Percentiles rank a stretch among this genome's conserved stretches.
Conservation (phyloP, 2,888 invertebrate species). For the Odontomyia ornata region DNA sequence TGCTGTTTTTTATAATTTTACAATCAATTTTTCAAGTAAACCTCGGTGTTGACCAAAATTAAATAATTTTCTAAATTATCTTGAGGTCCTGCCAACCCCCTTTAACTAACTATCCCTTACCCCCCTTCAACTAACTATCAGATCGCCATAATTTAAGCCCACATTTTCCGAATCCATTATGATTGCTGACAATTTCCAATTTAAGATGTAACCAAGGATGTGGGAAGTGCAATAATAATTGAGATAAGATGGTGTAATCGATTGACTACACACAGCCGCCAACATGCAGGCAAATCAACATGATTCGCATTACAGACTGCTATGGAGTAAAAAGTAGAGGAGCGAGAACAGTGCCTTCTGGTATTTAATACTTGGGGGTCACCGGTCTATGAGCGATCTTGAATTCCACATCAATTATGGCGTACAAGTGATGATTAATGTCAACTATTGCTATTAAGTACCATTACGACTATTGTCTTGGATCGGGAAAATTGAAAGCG, state of each 20-base stretch:
- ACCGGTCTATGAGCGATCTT: conserved; percentile 20
- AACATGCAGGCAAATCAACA: not conserved
- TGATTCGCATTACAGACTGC: not conserved
- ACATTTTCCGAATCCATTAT: not conserved
- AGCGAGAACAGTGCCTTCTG: not conserved
- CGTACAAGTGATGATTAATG: conserved; percentile 18
- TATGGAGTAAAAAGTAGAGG: not conserved
- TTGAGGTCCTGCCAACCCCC: too few species aligned
- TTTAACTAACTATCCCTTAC: too few species aligned
- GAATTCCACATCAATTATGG: conserved; percentile 29
- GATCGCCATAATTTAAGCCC: not conserved
- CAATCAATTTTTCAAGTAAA: too few species aligned
- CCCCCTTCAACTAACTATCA: too few species aligned
- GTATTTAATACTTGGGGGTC: not conserved
- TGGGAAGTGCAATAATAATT: conserved; percentile 39
- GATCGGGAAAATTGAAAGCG: conserved; percentile 8
- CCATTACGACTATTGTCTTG: conserved; percentile 4
- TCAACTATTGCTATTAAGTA: conserved; percentile 3
- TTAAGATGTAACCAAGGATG: conserved; percentile 5
- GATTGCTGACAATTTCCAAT: not conserved
- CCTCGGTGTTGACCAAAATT: too few species aligned
- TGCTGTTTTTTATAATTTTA: too few species aligned
- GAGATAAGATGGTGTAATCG: conserved; percentile 29
- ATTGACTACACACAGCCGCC: not conserved
- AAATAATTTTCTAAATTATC: too few species aligned